Evolutionary conservation across 2,888 invertebrate genomes (phyloP).

Genomic region (Trissolcus brochymenae): DNA sequence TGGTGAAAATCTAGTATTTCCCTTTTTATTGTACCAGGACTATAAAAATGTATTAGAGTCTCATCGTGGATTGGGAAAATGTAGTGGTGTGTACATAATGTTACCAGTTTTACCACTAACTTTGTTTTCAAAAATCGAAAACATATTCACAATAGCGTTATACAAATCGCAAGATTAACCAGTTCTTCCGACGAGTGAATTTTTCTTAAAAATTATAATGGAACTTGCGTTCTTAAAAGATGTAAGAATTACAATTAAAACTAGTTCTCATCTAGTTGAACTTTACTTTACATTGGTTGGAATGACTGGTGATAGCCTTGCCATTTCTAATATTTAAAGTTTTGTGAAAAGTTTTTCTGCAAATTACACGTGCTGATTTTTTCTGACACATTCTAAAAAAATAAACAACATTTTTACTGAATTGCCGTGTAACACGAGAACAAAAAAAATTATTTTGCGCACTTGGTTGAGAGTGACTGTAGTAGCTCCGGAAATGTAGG

Average conservation of each 20-base stretch:
- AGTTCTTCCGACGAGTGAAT: neutral
- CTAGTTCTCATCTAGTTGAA: neutral
- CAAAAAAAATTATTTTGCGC: neutral
- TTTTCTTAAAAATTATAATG: neutral
- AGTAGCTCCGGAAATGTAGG: neutral
- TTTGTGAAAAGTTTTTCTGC: neutral
- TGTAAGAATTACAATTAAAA: neutral
- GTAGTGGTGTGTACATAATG: conserved; percentile 1
- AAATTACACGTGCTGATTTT: neutral
- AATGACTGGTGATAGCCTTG: conserved; percentile 3
- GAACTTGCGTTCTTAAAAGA: neutral
- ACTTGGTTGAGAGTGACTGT: neutral
- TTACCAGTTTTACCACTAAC: conserved; percentile 20
- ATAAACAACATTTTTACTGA: neutral
- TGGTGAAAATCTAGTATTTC: conserved; percentile 35
- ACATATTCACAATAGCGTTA: neutral
- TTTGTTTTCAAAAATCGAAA: neutral
- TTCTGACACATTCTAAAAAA: neutral
- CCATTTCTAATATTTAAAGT: neutral
- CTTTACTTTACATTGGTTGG: neutral
- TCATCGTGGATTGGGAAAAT: conserved; percentile 22
- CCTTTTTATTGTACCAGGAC: conserved; percentile 25
- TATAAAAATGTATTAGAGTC: conserved; percentile 34
- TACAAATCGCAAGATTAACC: neutral
- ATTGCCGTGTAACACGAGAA: neutral